A percentile compares a stretch with the other conserved stretches of the same genome.
phyloP scores from a whole-genome alignment of 2,888 invertebrate species.

The Balanococcus diminutus region DNA sequence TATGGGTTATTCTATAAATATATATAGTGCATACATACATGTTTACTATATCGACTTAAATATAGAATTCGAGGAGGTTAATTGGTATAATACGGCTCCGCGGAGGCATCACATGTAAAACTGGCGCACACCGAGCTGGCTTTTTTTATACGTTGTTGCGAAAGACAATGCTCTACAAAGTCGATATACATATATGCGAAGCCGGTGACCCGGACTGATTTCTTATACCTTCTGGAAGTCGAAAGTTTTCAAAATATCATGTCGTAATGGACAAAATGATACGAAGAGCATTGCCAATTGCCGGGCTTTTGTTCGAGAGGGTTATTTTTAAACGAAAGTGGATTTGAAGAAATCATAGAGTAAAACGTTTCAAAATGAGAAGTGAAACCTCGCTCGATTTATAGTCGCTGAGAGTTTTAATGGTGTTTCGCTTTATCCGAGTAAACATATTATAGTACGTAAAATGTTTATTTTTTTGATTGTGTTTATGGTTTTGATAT shows the following conservation, averaged over 20 bases:
- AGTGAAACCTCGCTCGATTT: neutral
- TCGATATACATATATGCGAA: neutral
- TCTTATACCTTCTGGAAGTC: neutral
- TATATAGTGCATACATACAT: neutral
- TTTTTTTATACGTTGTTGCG: neutral
- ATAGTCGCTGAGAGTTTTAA: neutral
- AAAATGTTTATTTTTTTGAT: constrained; percentile 11
- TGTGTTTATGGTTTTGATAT: neutral
- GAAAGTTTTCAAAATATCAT: neutral
- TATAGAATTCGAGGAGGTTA: constrained; percentile 28
- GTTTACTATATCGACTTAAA: constrained; percentile 15
- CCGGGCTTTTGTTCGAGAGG: neutral
- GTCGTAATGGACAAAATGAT: neutral
- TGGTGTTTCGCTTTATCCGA: neutral
- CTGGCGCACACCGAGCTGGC: neutral
- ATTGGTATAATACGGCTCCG: neutral
- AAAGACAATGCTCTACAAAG: neutral
- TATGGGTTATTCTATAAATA: neutral
- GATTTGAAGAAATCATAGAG: neutral
- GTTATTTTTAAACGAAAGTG: constrained; percentile 13
- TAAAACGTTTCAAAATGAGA: neutral
- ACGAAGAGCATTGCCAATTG: neutral
- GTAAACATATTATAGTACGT: neutral
- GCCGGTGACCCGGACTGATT: neutral
- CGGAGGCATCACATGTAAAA: constrained; percentile 18